Evolutionary conservation across 2,113 vertebrate genomes (phyloP).

Genomic region (Misgurnus anguillicaudatus): DNA sequence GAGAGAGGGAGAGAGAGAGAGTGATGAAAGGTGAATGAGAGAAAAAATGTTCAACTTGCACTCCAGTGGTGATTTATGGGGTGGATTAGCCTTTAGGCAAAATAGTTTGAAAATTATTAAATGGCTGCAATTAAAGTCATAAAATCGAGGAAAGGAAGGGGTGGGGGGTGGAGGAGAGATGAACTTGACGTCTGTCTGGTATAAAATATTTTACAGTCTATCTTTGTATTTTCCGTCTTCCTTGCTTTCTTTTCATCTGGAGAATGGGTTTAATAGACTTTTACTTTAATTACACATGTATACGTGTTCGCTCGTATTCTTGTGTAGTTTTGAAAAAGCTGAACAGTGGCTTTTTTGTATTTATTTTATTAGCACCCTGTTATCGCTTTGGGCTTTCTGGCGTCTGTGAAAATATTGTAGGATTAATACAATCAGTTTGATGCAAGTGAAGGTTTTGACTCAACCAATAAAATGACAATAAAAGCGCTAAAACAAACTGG

Average conservation of each 20-base stretch:
- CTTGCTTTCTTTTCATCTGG: not conserved
- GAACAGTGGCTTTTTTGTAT: not conserved
- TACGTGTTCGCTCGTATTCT: slow-evolving; percentile 1
- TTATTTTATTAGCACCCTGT: slow-evolving; percentile 29
- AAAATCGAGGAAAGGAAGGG: slow-evolving; percentile 32
- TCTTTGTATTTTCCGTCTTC: not conserved
- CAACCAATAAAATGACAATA: slow-evolving; percentile 5
- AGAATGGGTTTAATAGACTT: slow-evolving; percentile 48
- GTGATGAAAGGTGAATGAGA: not conserved
- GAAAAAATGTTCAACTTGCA: slow-evolving; percentile 19
- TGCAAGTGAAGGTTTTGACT: slow-evolving; percentile 19
- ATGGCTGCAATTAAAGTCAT: slow-evolving; percentile 54
- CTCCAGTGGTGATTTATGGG: slow-evolving; percentile 42
- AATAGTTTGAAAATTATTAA: slow-evolving; percentile 58
- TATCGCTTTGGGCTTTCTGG: slow-evolving; percentile 15
- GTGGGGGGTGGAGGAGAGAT: slow-evolving; percentile 18
- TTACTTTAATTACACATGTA: slow-evolving; percentile 45
- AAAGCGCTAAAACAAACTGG: slow-evolving; percentile 19
- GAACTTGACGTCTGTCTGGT: slow-evolving; percentile 27
- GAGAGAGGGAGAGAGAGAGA: not conserved
- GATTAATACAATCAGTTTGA: slow-evolving; percentile 40
- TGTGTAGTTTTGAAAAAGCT: slow-evolving; percentile 7
- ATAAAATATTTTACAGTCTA: slow-evolving; percentile 27
- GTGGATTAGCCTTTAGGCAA: slow-evolving; percentile 33
- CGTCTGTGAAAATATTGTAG: slow-evolving; percentile 33